Base-by-base conservation (phyloP, 2,113 vertebrate species). In the Corythornis cristatus region DNA sequence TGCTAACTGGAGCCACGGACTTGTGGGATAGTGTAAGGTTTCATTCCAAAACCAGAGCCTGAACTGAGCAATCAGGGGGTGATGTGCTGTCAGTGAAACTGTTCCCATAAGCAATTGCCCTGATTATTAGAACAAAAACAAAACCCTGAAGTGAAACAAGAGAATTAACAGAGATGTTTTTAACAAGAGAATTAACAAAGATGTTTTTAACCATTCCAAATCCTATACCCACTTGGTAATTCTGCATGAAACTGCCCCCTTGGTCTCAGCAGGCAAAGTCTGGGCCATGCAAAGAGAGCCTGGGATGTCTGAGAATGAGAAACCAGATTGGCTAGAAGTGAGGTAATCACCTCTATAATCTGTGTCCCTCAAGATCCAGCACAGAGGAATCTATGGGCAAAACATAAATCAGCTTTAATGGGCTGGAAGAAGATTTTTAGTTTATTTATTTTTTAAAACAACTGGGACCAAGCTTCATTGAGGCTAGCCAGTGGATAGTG, bases 381-480 rank as follows among this genome's bases (percentile, higher is more conserved):
- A 80, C 86, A 56, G 73, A 97, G 76, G 92, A 97, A 91, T 96
- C 96, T 75, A 79, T 40, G 46, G 84, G 93, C 92, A 97, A 97
- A 97, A 94, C 89, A 96, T 78, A 97, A 97, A 96, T 97, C 94
- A 96, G 85, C 86, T 97, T 97, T 97, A 96, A 96, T 97, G 96
- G 93, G 92, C 97, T 97, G 95, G 96, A 96, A 98, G 95, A 96
- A 87, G 71, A 96, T 96, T 97, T 97, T 92, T 86, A 97, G 96
- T 96, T 98, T 98, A 94, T 98, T 97, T 98, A 95, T 96, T 98
- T 98, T 97, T 96, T 96, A 97, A 97, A 97, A 97, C 96, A 97
- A 98, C 94, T 93, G 95, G 95, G 97, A 97, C 80, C 43, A 35
- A 96, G 73, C 94, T 96, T 95, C 94, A 95, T 93, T 93, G 94